Evolutionary conservation across 1,140 invertebrate genomes (phyloP), one percentile per base, ranked within the genome.

Genomic region (Pectinophora gossypiella): DNA sequence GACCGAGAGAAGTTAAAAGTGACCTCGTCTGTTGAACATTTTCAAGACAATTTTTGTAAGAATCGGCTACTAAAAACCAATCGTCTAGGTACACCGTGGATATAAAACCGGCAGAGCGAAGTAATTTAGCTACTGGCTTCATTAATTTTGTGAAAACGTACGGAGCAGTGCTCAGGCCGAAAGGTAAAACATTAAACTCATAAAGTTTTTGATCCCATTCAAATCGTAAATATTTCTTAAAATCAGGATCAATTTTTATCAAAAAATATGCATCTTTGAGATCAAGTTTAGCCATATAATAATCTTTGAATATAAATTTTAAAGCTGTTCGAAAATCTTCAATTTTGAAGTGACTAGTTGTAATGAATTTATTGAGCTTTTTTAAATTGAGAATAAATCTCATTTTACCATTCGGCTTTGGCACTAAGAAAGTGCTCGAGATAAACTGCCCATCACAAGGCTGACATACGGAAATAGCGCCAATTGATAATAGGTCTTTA

Each of bases 381-480:
- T 65, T 63, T 53, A 63, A 50, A 46, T 71, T 71, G 4, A 68
- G 19, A 7, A 71, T 59, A 16, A 72, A 62, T 48, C 63, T 49
- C 19, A 49, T 58, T 49, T 56, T 54, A 2, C 63, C 69, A 45
- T 66, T 64, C 3, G 47, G 57, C 35, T 69, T 67, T 10, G 60
- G 47, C 2, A 61, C 50, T n/a, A 66, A 51, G 42, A 67, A 72
- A 22, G 51, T 40, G 4, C 16, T 53, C 2, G 65, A 69, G 13
- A 72, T 35, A 36, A 60, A 67, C 45, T 63, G 60, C 12, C 54
- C 48, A 46, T 46, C 21, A 20, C 56, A 62, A n/a, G 15, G 35
- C 15, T 16, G 9, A 51, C 48, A 51, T 43, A 22, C 19, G n/a
- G 36, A 23, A 15, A 43, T 16, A 2, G 48, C 36, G 12, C 48